Conservation (phyloP, 1,140 invertebrate genomes). For the Drosophila pallidifrons region DNA sequence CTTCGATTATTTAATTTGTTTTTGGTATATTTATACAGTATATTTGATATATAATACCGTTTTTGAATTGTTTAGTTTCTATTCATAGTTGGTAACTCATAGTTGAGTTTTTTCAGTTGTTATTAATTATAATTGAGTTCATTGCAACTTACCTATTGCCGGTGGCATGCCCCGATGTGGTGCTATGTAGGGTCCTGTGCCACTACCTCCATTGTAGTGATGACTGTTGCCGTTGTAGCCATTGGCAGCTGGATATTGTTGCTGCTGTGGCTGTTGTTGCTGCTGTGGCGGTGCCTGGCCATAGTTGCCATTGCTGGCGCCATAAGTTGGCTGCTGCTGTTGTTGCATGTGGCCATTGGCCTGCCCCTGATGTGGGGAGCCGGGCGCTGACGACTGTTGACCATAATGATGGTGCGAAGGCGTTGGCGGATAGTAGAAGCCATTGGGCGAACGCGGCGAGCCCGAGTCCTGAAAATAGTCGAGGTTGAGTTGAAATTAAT, state of each 20-base stretch:
- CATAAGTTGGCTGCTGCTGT: slow-evolving; percentile 70
- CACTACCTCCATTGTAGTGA: slow-evolving; percentile 80
- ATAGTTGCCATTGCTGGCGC: slow-evolving; percentile 64
- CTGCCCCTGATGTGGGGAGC: slow-evolving; percentile 72
- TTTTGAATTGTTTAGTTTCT: no score
- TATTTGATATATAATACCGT: no score
- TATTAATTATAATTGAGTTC: no score
- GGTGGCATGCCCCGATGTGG: slow-evolving; percentile 86
- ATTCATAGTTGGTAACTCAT: no score
- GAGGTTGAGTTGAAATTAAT: not conserved
- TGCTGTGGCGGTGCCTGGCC: slow-evolving; percentile 69
- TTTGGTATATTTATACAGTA: not conserved
- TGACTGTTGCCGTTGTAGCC: slow-evolving; percentile 81
- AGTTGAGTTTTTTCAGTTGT: no score
- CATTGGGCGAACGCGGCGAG: slow-evolving; percentile 82
- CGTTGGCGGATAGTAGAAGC: slow-evolving; percentile 84
- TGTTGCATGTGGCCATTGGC: slow-evolving; percentile 59
- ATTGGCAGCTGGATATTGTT: slow-evolving; percentile 64
- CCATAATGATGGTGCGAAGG: slow-evolving; percentile 86
- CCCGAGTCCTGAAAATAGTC: slow-evolving; percentile 68
- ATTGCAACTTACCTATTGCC: slow-evolving; percentile 65
- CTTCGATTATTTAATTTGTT: no score
- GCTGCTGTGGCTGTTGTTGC: slow-evolving; percentile 49
- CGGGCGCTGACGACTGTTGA: slow-evolving; percentile 71
- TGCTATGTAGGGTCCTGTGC: slow-evolving; percentile 84